Percentiles rank a stretch among this genome's conserved stretches.
Evolutionary conservation across 2,888 invertebrate species (phyloP).

Genomic region (Orthosia incerta): DNA sequence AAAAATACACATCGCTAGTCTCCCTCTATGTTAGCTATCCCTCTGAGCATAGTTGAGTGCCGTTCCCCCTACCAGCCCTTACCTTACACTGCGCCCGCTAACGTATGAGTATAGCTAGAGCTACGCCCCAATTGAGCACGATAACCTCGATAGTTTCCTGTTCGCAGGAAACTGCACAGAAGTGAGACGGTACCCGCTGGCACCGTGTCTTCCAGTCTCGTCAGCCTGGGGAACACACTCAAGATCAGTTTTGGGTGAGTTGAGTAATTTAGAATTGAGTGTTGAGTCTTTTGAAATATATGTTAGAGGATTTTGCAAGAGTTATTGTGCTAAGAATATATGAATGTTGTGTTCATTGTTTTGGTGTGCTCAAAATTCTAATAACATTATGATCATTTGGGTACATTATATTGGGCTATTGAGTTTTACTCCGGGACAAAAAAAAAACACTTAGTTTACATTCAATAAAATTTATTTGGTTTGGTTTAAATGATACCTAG

Average conservation of each 20-base stretch:
- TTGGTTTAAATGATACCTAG: neutral
- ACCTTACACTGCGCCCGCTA: conserved; percentile 74
- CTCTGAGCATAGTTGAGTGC: conserved; percentile 36
- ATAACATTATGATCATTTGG: too few species aligned
- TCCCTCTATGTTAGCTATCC: neutral
- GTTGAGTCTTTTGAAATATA: conserved; percentile 4
- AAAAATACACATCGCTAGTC: too few species aligned
- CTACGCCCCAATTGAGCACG: conserved; percentile 74
- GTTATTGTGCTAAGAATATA: conserved; percentile 18
- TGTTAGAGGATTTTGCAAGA: conserved; percentile 12
- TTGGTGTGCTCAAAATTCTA: conserved; percentile 29
- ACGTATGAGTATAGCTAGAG: conserved; percentile 78
- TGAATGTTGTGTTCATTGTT: conserved; percentile 29
- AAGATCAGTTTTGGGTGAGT: conserved; percentile 96
- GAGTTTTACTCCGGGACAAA: neutral
- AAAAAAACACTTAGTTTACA: too few species aligned
- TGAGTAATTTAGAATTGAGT: neutral
- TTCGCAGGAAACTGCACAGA: conserved; percentile 92
- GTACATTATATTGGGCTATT: neutral
- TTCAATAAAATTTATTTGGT: neutral
- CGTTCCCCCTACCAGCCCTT: conserved; percentile 31
- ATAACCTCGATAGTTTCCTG: conserved; percentile 90
- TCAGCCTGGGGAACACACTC: conserved; percentile 95
- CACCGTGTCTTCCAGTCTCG: conserved; percentile 94
- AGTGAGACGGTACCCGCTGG: conserved; percentile 94